Base-by-base conservation (phyloP, 1,140 invertebrate genomes). In the Drosophila guanche region DNA sequence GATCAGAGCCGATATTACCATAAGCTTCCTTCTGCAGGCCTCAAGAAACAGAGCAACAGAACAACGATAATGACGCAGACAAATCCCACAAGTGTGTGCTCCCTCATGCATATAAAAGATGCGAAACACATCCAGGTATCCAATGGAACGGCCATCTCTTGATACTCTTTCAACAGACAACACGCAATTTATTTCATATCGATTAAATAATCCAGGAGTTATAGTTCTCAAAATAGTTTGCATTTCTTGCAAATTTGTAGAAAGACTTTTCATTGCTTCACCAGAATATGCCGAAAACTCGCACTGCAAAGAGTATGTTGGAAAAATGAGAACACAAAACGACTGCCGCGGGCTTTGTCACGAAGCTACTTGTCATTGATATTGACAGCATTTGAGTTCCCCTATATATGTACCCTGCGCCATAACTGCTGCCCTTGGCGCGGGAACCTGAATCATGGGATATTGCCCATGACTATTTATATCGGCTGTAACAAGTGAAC, bases 81-180 rank as follows among this genome's bases (percentile, higher is more conserved):
- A 85, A 86, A 86, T 88, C 74, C 69, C 83, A 83, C 81, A 76
- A 86, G 77, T 81, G 73, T 86, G 83, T 85, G 81, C 81, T 42
- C 42, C 56, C 84, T 70, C 83, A 86, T 86, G 81, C 76, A 76
- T 86, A 58, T 75, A 55, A 84, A 84, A 58, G 27, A 29, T 3
- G 6, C 29, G 6, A 12, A 12, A 27, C 37, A 8, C 23, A 55
- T 41, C 52, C 33, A 12, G 12, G 10, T 10, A 29, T 7, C 27
- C 27, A 0, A 29, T 29, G 5, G 27, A 29, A 29, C 7, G 65
- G 10, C 23, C 14, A 16, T 20, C 25, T 8, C n/a, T 33, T 58
- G 27, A 12, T 33, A 33, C 29, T 3, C 29, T 33, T 10, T 29
- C 16, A 20, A 20, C 16, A 20, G 16, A 1, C 16, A 20, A 20